phyloP scores from a whole-genome alignment of 2,113 vertebrate genomes.

The Zosterops lateralis region DNA sequence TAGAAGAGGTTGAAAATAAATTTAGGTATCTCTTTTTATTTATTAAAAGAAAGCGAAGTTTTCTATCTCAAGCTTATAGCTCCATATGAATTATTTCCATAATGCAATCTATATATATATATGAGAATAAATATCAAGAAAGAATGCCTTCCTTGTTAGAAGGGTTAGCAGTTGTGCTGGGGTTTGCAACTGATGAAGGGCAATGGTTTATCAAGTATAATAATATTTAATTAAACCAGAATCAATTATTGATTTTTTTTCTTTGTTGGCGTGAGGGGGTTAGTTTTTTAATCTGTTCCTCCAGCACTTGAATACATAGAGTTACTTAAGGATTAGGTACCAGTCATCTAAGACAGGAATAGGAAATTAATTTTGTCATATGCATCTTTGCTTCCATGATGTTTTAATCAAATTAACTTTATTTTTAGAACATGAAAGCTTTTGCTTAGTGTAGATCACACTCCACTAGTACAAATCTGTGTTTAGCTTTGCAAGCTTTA shows the following conservation, averaged over 20 bases:
- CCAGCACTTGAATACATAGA: background rate
- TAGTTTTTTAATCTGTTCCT: background rate
- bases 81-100: background rate
- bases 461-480: background rate
- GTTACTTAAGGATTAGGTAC: background rate
- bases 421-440: background rate
- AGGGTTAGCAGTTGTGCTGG: background rate
- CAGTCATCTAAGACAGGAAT: background rate
- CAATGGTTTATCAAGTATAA: background rate
- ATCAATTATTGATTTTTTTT: background rate
- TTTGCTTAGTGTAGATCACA: background rate
- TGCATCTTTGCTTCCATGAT: background rate
- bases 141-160: background rate
- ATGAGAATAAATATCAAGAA: background rate
- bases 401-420: background rate
- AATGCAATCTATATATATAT: background rate
- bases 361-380: background rate
- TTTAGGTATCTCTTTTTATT: background rate
- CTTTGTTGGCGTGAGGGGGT: accelerated
- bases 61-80: background rate
- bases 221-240: background rate
- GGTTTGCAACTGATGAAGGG: background rate
- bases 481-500: background rate
- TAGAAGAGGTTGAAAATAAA: background rate
- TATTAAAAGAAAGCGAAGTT: background rate